Base-by-base conservation (phyloP, 2,113 vertebrate genomes). In the Corydoras maculifer region DNA sequence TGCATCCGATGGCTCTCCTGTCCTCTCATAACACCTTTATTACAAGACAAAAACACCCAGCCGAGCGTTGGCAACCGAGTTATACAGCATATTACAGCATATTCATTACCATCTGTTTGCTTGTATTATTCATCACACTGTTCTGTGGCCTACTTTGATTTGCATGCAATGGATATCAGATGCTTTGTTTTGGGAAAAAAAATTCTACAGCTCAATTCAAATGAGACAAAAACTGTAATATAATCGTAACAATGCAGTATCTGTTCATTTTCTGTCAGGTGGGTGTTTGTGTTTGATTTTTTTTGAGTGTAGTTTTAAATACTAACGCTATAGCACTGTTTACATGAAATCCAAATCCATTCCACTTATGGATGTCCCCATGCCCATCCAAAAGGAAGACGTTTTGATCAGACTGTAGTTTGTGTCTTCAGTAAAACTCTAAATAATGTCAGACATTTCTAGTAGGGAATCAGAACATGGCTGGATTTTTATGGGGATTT, bases 101-200 rank as follows among this genome's bases (percentile, higher is more conserved):
- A 43, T 85, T 88, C 75, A 83, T 86, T 79, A 80, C 77, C 81
- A 80, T 84, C 78, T 81, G 84, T 78, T 77, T 78, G 72, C 80
- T 79, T 87, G 78, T 82, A 87, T 88, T 85, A 87, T 87, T 87
- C 84, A 87, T 88, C 54, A 83, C 69, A 65, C 2, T 60, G 77
- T 70, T 68, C 75, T 83, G 78, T 82, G 86, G 75, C 86, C 84
- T 84, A 84, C 70, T 84, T 85, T 69, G 70, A 70, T 71, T 75
- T 43, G 51, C 12, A 65, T 55, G 55, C 65, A 74, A 67, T 73
- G 72, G 67, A 74, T 74, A 69, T 35, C 25, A 55, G 73, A 72
- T 82, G 77, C 76, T 60, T 76, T 77, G 70, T 81, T 65, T 11
- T 57, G 57, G 68, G 50, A 43, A 43, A 43, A 43, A 43, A 43